Evolutionary conservation across 1,140 invertebrate species (phyloP).

Genomic region (Bombus sylvicola): DNA sequence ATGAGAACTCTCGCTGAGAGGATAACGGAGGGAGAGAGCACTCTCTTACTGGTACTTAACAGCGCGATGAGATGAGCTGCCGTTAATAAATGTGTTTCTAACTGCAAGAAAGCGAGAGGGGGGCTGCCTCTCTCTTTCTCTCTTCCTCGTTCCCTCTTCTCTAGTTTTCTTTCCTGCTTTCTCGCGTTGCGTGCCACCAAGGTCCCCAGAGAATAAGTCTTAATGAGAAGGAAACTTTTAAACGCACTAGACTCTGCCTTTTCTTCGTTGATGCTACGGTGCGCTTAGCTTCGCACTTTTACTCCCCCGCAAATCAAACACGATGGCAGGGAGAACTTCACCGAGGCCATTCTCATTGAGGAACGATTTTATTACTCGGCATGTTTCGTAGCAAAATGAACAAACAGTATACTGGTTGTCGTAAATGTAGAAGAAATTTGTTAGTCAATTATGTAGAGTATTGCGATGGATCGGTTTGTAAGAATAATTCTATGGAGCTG

Average conservation of each 20-base stretch:
- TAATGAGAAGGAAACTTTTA: conserved; percentile 80
- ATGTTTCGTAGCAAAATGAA: background rate
- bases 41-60: conserved; percentile 67
- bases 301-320: conserved; percentile 4
- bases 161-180: background rate
- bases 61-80: conserved; percentile 67
- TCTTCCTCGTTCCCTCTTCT: background rate
- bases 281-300: conserved; percentile 43
- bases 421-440: background rate
- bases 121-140: conserved; percentile 2
- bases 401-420: too few relatives aligned
- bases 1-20: conserved; percentile 75
- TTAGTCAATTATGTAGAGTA: background rate
- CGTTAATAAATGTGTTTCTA: conserved; percentile 80
- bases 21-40: conserved; percentile 57
- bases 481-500: too few relatives aligned
- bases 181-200: conserved; percentile 54
- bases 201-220: conserved; percentile 74
- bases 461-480: background rate
- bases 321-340: too few relatives aligned
- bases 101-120: conserved; percentile 53
- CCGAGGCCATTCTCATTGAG: background rate
- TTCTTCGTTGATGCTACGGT: conserved; percentile 59
- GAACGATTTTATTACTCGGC: background rate
- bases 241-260: conserved; percentile 63